These are phyloP conservation scores for Latrodectus hesperus DNA, from an alignment of 2,888 invertebrate species.

Conservation along the genomic window DNA sequence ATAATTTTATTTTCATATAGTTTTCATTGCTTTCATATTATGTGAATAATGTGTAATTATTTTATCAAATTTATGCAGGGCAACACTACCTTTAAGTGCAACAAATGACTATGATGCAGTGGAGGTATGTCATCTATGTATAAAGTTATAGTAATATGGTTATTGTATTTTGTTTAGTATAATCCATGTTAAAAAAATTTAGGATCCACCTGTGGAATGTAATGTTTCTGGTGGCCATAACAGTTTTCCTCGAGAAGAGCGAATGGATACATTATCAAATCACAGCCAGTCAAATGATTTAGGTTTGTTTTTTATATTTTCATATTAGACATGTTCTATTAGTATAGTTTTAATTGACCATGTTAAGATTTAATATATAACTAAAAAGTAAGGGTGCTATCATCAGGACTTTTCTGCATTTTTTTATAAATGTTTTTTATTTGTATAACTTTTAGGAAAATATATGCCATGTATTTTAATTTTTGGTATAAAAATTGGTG, in stretches of 20 bases:
- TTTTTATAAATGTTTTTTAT: background rate
- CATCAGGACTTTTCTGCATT: background rate
- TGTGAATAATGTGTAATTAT: background rate
- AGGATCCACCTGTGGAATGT: constrained; percentile 16
- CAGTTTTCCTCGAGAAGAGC: constrained; percentile 25
- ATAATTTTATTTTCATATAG: background rate
- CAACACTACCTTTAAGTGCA: constrained; percentile 49
- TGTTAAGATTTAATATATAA: no score
- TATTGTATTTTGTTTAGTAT: background rate
- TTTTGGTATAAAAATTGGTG: no score
- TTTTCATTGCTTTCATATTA: background rate
- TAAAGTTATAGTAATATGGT: background rate
- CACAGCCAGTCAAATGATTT: constrained; percentile 45
- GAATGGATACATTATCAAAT: constrained; percentile 48
- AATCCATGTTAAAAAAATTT: background rate
- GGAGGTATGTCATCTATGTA: constrained; percentile 32
- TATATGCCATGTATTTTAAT: no score
- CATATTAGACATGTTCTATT: background rate
- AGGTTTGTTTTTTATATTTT: constrained; percentile 14
- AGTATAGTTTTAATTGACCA: background rate
- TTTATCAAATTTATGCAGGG: constrained; percentile 23
- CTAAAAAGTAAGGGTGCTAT: background rate
- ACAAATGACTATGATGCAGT: constrained; percentile 28
- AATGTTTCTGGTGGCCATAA: constrained; percentile 24
- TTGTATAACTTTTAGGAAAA: no score